Evolutionary conservation across 2,888 invertebrate genomes (phyloP).

Genomic region (Rhingia rostrata): DNA sequence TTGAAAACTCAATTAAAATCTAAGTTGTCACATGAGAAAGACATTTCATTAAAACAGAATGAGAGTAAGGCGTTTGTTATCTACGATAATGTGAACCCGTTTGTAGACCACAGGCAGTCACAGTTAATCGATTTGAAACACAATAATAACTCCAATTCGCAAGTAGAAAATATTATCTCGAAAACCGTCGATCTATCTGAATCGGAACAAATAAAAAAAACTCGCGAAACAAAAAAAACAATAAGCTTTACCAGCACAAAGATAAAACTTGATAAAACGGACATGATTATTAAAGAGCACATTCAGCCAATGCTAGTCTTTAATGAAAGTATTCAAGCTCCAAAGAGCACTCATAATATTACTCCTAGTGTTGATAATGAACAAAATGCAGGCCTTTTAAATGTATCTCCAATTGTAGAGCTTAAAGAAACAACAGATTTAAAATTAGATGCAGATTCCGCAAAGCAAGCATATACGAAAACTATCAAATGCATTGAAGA

Average conservation of each 20-base stretch:
- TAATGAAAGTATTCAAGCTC: slow-evolving; percentile 4
- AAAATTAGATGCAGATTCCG: too few relatives aligned
- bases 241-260: slow-evolving; percentile 17
- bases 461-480: background rate
- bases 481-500: background rate
- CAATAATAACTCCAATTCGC: background rate
- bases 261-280: slow-evolving; percentile 1
- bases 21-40: too few relatives aligned
- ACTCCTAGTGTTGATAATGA: background rate
- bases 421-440: background rate
- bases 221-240: background rate
- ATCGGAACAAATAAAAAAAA: background rate
- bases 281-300: slow-evolving; percentile 38
- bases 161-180: background rate
- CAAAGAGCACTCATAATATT: background rate
- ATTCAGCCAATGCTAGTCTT: slow-evolving; percentile 49
- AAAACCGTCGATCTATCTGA: background rate
- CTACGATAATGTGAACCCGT: too few relatives aligned
- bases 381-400: too few relatives aligned
- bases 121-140: background rate
- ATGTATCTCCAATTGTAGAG: background rate
- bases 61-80: too few relatives aligned
- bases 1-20: too few relatives aligned
- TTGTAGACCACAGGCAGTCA: too few relatives aligned
- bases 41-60: too few relatives aligned